phyloP scores from a whole-genome alignment of 2,888 invertebrate genomes.

The Subacronicta megacephala region DNA sequence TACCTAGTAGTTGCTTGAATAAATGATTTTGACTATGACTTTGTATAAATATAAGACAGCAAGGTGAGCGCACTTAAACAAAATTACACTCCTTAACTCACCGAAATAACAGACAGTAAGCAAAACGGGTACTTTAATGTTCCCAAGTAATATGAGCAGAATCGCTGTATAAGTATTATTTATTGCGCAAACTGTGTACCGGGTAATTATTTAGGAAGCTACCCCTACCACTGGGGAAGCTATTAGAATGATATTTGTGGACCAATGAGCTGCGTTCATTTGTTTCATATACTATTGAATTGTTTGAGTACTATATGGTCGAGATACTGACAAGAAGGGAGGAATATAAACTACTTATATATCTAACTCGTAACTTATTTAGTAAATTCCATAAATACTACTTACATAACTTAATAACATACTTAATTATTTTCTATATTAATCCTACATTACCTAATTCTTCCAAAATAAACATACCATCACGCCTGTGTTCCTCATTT shows the following conservation, averaged over 20 bases:
- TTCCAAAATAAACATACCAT: too few relatives aligned
- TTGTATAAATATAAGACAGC: not conserved
- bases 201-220: constrained; percentile 82
- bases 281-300: constrained; percentile 57
- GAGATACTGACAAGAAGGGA: too few relatives aligned
- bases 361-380: too few relatives aligned
- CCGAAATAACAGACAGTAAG: constrained; percentile 27
- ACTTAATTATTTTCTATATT: too few relatives aligned
- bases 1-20: too few relatives aligned
- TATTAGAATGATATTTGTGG: constrained; percentile 63
- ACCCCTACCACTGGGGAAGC: constrained; percentile 51
- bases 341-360: too few relatives aligned
- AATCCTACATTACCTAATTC: too few relatives aligned
- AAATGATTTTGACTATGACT: too few relatives aligned
- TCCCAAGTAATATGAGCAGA: constrained; percentile 59
- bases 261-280: constrained; percentile 64
- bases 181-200: constrained; percentile 78
- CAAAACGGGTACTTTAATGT: constrained; percentile 42
- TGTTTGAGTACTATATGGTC: constrained; percentile 31
- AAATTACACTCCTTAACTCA: constrained; percentile 39
- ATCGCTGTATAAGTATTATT: constrained; percentile 85
- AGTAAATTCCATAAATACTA: too few relatives aligned
- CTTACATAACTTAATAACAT: too few relatives aligned
- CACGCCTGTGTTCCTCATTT: too few relatives aligned
- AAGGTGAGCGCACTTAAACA: constrained; percentile 30